Evolutionary conservation across 2,113 vertebrate genomes (phyloP).

Genomic region (Gavialis gangeticus): DNA sequence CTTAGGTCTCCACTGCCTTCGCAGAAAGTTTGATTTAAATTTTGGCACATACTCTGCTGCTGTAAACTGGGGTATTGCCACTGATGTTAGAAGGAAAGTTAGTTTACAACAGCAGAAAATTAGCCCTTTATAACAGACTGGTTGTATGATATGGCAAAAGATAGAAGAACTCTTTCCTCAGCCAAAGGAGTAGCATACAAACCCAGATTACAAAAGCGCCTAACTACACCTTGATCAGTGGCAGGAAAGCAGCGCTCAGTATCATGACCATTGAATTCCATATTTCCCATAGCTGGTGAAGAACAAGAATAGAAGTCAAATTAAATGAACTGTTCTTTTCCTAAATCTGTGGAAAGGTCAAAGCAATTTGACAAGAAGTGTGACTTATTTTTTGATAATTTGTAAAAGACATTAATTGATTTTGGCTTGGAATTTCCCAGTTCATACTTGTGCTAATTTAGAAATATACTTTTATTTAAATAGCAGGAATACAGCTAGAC

Average conservation of each 20-base stretch:
- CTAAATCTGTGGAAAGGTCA: not conserved
- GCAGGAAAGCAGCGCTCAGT: not conserved
- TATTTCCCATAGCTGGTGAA: not conserved
- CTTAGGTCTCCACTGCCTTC: not conserved
- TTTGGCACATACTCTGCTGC: not conserved
- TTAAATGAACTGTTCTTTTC: not conserved
- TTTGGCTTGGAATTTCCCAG: constrained; percentile 2
- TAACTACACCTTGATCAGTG: not conserved
- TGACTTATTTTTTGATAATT: not conserved
- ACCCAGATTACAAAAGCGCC: not conserved
- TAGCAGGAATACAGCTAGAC: not conserved
- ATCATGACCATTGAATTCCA: not conserved
- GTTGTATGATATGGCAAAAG: not conserved
- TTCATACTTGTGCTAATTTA: not conserved
- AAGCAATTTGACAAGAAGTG: not conserved
- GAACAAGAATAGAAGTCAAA: not conserved
- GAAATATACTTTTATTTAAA: not conserved
- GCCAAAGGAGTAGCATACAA: not conserved
- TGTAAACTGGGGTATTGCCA: not conserved
- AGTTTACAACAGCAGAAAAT: not conserved
- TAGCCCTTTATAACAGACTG: not conserved
- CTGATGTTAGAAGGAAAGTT: fast-evolving
- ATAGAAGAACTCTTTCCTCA: not conserved
- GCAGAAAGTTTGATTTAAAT: not conserved
- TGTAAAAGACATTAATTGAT: not conserved